phyloP scores from a whole-genome alignment of 2,113 vertebrate genomes.

The Sciurus niger region DNA sequence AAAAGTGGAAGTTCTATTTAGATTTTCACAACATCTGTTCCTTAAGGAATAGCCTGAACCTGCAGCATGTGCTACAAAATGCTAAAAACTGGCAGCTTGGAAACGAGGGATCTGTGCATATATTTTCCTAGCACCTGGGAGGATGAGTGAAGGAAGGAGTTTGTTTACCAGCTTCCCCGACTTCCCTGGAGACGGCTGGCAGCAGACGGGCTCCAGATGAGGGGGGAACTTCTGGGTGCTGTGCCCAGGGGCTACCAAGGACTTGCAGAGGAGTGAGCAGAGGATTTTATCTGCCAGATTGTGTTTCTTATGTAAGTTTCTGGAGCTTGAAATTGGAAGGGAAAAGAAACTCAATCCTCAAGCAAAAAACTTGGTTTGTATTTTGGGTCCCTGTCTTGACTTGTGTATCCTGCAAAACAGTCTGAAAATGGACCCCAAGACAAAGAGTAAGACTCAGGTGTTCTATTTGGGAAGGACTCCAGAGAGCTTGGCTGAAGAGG shows the following conservation, averaged over 20 bases:
- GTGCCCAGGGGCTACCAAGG: background rate
- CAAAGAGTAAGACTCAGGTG: background rate
- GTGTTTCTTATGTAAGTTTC: slow-evolving; percentile 71
- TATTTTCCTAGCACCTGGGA: background rate
- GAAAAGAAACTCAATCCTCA: background rate
- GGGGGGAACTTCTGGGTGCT: background rate
- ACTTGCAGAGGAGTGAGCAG: slow-evolving; percentile 33
- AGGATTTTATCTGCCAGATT: slow-evolving; percentile 31
- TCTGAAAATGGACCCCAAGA: background rate
- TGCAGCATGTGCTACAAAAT: background rate
- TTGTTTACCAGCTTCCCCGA: background rate
- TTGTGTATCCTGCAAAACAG: accelerated
- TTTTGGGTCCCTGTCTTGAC: background rate
- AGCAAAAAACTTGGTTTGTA: background rate
- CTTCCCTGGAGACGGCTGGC: background rate
- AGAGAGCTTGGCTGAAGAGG: background rate
- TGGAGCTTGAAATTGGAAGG: background rate
- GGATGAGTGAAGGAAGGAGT: background rate
- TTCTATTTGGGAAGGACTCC: too few species aligned
- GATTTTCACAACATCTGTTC: background rate
- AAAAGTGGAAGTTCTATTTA: background rate
- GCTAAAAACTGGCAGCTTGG: background rate
- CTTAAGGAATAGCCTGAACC: background rate
- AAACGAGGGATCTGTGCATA: background rate
- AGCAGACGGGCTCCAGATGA: background rate